Evolutionary conservation across 2,888 invertebrate species (phyloP).

Genomic region (Himalopsyche anomala): DNA sequence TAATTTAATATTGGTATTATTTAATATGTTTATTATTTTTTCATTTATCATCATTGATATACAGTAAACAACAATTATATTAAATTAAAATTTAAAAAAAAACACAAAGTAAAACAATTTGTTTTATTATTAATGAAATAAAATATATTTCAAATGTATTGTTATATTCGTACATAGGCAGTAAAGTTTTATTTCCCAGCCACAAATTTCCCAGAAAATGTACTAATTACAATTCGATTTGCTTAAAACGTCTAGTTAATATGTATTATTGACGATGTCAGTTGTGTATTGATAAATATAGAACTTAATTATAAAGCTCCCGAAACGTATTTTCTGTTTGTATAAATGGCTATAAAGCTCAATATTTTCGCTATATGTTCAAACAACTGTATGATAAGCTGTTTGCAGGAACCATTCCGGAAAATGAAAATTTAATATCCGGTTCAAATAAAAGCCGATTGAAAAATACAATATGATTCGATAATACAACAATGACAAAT

Average conservation of each 20-base stretch:
- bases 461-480: slow-evolving; percentile 50
- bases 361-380: slow-evolving; percentile 35
- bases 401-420: slow-evolving; percentile 42
- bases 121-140: too few species aligned
- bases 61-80: too few species aligned
- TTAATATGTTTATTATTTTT: too few species aligned
- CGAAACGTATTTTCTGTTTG: slow-evolving; percentile 21
- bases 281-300: neutral
- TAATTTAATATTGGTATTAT: too few species aligned
- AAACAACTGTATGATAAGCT: slow-evolving; percentile 38
- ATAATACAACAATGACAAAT: slow-evolving; percentile 42
- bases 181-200: too few species aligned
- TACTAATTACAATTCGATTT: neutral
- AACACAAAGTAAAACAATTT: too few species aligned
- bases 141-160: too few species aligned
- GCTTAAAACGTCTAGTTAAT: neutral
- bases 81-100: too few species aligned
- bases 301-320: neutral
- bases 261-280: neutral
- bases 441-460: slow-evolving; percentile 52
- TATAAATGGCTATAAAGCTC: neutral
- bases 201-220: neutral
- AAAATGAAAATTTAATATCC: slow-evolving; percentile 64
- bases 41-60: too few species aligned
- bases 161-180: too few species aligned